Conservation (phyloP, 2,888 invertebrate species). For the Periphyllus acericola region DNA sequence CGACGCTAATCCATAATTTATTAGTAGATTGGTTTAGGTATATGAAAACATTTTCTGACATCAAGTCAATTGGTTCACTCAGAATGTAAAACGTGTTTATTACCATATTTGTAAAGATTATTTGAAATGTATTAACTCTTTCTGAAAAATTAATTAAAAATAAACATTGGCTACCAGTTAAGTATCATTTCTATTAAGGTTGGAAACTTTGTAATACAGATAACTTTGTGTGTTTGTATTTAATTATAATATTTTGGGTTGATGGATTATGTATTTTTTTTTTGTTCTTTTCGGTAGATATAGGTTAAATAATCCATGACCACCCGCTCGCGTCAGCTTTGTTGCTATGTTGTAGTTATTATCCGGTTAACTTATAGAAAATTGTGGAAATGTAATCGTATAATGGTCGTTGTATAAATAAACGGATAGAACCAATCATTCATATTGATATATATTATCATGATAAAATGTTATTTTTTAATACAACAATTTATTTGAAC, state of each 20-base stretch:
- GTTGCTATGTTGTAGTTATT: background rate
- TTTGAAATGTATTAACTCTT: constrained; percentile 5
- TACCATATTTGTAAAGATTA: background rate
- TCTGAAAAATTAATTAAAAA: constrained; percentile 45
- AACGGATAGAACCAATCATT: background rate
- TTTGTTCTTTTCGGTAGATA: background rate
- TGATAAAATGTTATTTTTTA: too few species aligned
- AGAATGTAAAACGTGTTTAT: background rate
- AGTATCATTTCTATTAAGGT: background rate
- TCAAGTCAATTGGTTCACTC: background rate
- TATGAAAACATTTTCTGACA: background rate
- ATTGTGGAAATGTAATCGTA: too few species aligned
- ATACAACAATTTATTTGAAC: background rate
- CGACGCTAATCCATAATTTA: too few species aligned
- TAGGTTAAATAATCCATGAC: background rate
- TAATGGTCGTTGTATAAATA: background rate
- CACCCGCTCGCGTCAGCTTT: background rate
- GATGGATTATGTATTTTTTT: constrained; percentile 16
- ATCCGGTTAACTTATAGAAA: background rate
- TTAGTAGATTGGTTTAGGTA: too few species aligned
- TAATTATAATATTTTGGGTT: constrained; percentile 38
- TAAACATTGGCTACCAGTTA: constrained; percentile 6
- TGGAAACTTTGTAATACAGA: constrained; percentile 13
- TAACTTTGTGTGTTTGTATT: constrained; percentile 25
- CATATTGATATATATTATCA: too few species aligned